Evolutionary conservation across 2,113 vertebrate genomes (phyloP), one percentile per base, ranked within the genome.

Genomic region (Himantopus leucocephalus): DNA sequence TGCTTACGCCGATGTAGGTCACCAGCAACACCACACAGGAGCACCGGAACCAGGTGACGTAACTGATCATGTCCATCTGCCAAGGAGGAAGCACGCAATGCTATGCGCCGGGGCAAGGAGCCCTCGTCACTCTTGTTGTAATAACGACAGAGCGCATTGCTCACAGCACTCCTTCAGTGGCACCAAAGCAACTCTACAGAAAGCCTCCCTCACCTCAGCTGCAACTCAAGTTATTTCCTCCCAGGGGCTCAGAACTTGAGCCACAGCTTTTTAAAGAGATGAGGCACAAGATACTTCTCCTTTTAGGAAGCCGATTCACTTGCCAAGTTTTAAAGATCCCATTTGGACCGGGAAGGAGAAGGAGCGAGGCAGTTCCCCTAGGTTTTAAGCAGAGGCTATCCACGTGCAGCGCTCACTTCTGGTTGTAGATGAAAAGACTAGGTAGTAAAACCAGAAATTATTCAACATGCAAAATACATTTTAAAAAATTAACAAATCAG

Each of bases 71-170:
- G 12, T 8, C 35, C 45, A 35, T 4, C 55, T 23, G 78, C 77
- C 45, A 32, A 34, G 63, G 41, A 77, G 88, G 48, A 68, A 58
- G 45, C 37, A 20, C 2, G 24, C 3, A 0, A 45, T 52, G 89
- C 50, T 5, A 8, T 0, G 9, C 30, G 30, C 9, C 1, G 0
- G 29, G 0, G 29, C 37, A 26, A 66, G 39, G 34, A 64, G 32
- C 18, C 58, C 90, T 26, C 17, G 26, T 37, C 60, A 48, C 76
- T 45, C 47, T 12, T 48, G 5, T 58, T 0, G 35, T 2, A n/a
- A 6, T 1, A 59, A 13, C 0, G 14, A 24, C 43, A 15, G 29
- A 58, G 76, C 8, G 20, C 12, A 4, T 1, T 37, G 64, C 5
- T 71, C 52, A 56, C 73, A 63, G 87, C 39, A 14, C n/a, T 67